A percentile compares a stretch with the other conserved stretches of the same genome.
These are phyloP conservation scores for Thereuonema tuberculata DNA, from an alignment of 1,140 invertebrate genomes.

Conservation along the genomic window DNA sequence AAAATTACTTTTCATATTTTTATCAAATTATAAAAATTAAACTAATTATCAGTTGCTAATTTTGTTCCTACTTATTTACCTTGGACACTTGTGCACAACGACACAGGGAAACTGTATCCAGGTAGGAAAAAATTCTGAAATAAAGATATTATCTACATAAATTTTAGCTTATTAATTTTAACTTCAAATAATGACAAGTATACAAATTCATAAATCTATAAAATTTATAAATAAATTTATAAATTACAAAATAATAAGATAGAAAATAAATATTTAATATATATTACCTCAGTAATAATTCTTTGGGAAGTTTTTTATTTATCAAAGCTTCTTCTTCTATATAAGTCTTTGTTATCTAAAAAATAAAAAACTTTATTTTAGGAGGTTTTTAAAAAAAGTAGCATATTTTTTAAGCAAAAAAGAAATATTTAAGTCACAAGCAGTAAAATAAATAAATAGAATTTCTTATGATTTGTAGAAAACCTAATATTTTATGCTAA, in stretches of 20 bases:
- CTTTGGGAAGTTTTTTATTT: constrained; percentile 92
- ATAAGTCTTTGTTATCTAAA: neutral
- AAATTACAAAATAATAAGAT: constrained; percentile 5
- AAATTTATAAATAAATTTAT: constrained; percentile 12
- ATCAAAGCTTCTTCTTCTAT: constrained; percentile 66
- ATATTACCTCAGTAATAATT: constrained; percentile 65
- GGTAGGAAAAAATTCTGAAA: constrained; percentile 84
- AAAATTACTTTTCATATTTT: too few species aligned
- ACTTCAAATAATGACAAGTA: neutral
- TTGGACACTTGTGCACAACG: constrained; percentile 91
- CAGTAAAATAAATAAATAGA: too few species aligned
- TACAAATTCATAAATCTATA: neutral
- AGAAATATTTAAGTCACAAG: too few species aligned
- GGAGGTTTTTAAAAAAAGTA: too few species aligned
- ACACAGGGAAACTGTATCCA: constrained; percentile 94
- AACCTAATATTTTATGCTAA: too few species aligned
- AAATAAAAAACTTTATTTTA: too few species aligned
- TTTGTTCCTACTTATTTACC: too few species aligned
- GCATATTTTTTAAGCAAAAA: too few species aligned
- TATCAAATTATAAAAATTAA: too few species aligned
- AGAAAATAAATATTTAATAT: constrained; percentile 1
- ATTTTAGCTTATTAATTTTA: constrained; percentile 11
- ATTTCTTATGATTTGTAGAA: too few species aligned
- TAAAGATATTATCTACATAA: constrained; percentile 12
- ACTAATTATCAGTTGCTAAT: too few species aligned